Evolutionary conservation across 2,888 invertebrate species (phyloP).

Genomic region (Amiota communis): DNA sequence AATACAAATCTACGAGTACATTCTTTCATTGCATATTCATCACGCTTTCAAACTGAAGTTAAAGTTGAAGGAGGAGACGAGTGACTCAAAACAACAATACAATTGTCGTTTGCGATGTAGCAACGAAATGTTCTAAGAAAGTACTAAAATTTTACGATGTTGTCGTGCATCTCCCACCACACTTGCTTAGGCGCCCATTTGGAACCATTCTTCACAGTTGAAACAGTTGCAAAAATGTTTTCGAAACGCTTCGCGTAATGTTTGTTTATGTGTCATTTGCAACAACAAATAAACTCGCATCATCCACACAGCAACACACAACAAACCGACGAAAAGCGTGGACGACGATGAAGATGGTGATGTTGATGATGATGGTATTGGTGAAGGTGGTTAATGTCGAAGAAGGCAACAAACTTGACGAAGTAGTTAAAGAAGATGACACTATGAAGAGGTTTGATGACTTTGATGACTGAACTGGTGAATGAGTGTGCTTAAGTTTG

Average conservation of each 20-base stretch:
- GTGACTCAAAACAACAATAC: background rate
- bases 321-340: background rate
- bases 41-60: conserved; percentile 8
- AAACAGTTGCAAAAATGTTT: conserved; percentile 28
- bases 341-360: conserved; percentile 20
- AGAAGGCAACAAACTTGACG: background rate
- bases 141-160: conserved; percentile 33
- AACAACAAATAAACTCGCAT: conserved; percentile 35
- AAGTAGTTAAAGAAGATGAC: too few species aligned
- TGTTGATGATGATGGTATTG: background rate
- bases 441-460: too few species aligned
- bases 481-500: too few species aligned
- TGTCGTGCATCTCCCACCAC: background rate
- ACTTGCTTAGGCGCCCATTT: background rate
- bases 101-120: background rate
- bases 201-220: background rate
- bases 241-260: conserved; percentile 33
- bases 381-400: background rate
- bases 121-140: background rate
- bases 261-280: conserved; percentile 40
- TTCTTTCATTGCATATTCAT: conserved; percentile 32
- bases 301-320: conserved; percentile 32
- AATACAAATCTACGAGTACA: background rate
- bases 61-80: background rate
- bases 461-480: too few species aligned